phyloP scores from a whole-genome alignment of 1,140 invertebrate genomes.

The Cephus cinctus region DNA sequence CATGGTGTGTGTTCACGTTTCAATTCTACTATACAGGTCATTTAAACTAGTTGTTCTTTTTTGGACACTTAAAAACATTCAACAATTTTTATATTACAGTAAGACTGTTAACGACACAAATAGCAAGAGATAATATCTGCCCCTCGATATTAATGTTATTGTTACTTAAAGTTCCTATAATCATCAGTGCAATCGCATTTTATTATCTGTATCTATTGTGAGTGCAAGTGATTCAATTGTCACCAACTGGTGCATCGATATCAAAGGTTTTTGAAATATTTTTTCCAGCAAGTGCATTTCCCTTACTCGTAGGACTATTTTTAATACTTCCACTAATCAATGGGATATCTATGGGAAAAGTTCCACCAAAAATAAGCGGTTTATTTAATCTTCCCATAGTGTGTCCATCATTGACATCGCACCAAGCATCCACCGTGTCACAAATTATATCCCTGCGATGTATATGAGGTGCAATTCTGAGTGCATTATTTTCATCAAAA shows the following conservation, averaged over 20 bases:
- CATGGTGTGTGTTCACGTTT: too few species aligned
- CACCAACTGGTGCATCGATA: slow-evolving; percentile 61
- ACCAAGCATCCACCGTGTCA: slow-evolving; percentile 64
- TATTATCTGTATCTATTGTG: not conserved
- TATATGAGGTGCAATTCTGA: slow-evolving; percentile 49
- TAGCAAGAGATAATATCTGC: too few species aligned
- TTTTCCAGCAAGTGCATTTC: slow-evolving; percentile 10
- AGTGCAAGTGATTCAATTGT: slow-evolving; percentile 14
- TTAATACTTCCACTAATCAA: slow-evolving; percentile 27
- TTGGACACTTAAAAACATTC: not conserved
- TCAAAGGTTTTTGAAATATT: slow-evolving; percentile 58
- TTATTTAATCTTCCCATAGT: slow-evolving; percentile 50
- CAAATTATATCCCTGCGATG: slow-evolving; percentile 59
- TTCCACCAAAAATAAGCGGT: slow-evolving; percentile 76
- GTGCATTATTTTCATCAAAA: slow-evolving; percentile 49
- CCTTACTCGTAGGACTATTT: slow-evolving; percentile 8
- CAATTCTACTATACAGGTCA: too few species aligned
- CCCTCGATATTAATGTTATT: too few species aligned
- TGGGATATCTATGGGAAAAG: slow-evolving; percentile 76
- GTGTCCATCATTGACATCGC: slow-evolving; percentile 38
- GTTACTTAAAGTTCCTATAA: not conserved
- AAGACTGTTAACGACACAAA: not conserved
- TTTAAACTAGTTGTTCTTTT: too few species aligned
- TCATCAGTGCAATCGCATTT: not conserved
- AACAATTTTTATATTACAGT: slow-evolving; percentile 1